Base-by-base conservation (phyloP, 2,113 vertebrate species). In the Chaenogobius annularis region DNA sequence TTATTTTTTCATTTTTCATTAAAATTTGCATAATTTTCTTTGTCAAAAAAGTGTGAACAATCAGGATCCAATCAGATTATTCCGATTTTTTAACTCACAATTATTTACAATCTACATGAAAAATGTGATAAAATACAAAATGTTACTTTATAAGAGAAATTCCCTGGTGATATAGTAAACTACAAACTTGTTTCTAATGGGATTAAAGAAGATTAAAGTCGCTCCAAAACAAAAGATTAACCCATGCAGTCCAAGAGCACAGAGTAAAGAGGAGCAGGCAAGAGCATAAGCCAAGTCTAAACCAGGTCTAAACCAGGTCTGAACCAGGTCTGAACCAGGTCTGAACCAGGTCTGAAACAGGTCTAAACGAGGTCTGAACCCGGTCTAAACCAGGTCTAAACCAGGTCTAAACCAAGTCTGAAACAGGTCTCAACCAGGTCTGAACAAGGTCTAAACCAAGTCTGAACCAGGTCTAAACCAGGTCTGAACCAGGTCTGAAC, bases 141-240 rank as follows among this genome's bases (percentile, higher is more conserved):
- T 31, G 26, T 31, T 31, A 31, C 26, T 31, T 31, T 31, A 31
- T 31, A 31, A 31, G 4, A 4, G 26, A 31, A 2, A 31, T 31
- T 31, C 26, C 26, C 26, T 2, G 26, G 4, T 1, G 2, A 31
- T 31, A 4, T 1, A 31, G 26, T 31, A 31, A 31, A 40, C 61
- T 4, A 14, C 17, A 19, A n/a, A 46, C 2, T 23, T 19, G 40
- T 4, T 63, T 59, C 75, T 73, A 77, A 76, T 65, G 56, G 73
- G 77, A 83, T 83, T 77, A 80, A 70, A 68, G 73, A 47, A 55
- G 12, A 46, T 46, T 46, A 46, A 13, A 31, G 26, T 31, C 2
- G 12, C 26, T 62, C 5, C n/a, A 37, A 55, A 15, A 13, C 5
- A 15, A 20, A 44, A 20, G 69, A 73, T 72, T 78, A 58, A 50